phyloP scores from a whole-genome alignment of 2,113 vertebrate species.

The Ursus arctos region DNA sequence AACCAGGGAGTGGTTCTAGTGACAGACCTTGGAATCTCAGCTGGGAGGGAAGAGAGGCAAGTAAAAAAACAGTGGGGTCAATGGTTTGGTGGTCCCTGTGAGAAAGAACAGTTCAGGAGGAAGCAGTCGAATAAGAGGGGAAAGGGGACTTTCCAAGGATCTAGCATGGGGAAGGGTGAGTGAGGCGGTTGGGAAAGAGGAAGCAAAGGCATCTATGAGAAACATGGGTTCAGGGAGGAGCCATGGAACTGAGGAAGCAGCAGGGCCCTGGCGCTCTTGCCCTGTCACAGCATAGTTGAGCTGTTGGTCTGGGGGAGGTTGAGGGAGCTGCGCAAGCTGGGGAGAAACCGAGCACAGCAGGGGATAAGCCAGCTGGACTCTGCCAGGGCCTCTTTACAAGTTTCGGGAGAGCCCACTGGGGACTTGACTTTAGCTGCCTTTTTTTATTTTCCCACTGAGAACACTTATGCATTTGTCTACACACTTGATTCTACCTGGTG shows the following conservation, averaged over 20 bases:
- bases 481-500: background rate
- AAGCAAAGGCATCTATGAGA: background rate
- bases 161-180: background rate
- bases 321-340: background rate
- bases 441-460: background rate
- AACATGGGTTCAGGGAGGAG: background rate
- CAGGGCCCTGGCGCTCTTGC: background rate
- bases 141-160: constrained; percentile 62
- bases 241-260: background rate
- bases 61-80: background rate
- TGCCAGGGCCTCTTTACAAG: background rate
- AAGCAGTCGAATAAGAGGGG: constrained; percentile 38
- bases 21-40: background rate
- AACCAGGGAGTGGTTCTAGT: background rate
- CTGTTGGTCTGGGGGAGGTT: background rate
- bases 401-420: background rate
- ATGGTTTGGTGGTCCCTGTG: background rate
- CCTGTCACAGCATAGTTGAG: background rate
- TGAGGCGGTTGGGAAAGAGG: background rate
- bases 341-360: background rate
- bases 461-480: background rate
- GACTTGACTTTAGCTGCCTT: background rate
- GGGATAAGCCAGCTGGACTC: background rate
- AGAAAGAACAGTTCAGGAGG: constrained; percentile 54
- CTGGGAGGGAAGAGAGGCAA: background rate